These are phyloP conservation scores for Pedionomus torquatus DNA, from an alignment of 2,113 vertebrate genomes.

Conservation along the genomic window DNA sequence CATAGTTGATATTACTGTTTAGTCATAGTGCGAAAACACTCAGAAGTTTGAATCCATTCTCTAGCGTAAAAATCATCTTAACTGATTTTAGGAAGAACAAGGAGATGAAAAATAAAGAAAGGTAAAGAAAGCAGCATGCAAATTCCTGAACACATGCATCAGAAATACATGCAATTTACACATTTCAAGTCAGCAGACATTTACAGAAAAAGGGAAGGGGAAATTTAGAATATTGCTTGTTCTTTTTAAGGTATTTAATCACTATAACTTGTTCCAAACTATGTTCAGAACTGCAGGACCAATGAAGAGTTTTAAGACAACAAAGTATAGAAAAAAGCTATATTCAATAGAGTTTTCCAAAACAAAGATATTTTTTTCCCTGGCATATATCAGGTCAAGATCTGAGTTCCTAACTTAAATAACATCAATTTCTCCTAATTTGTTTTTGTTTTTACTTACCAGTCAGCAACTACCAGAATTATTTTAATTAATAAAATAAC, in stretches of 20 bases:
- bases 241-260: background rate
- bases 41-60: background rate
- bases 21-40: background rate
- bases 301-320: background rate
- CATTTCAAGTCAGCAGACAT: background rate
- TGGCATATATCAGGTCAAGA: background rate
- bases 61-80: background rate
- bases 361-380: fast-evolving
- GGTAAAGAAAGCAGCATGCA: background rate
- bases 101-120: background rate
- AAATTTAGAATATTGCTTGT: background rate
- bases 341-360: background rate
- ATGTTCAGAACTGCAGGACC: background rate
- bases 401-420: background rate
- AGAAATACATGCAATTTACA: background rate
- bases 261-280: background rate
- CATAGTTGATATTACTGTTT: background rate
- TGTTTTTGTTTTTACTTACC: background rate
- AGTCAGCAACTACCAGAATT: background rate
- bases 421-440: background rate
- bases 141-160: background rate
- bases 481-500: background rate
- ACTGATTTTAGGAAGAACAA: background rate
- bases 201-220: background rate
- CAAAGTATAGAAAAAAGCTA: background rate